Evolutionary conservation across 2,113 vertebrate species (phyloP).

Genomic region (Eulacestoma nigropectus): DNA sequence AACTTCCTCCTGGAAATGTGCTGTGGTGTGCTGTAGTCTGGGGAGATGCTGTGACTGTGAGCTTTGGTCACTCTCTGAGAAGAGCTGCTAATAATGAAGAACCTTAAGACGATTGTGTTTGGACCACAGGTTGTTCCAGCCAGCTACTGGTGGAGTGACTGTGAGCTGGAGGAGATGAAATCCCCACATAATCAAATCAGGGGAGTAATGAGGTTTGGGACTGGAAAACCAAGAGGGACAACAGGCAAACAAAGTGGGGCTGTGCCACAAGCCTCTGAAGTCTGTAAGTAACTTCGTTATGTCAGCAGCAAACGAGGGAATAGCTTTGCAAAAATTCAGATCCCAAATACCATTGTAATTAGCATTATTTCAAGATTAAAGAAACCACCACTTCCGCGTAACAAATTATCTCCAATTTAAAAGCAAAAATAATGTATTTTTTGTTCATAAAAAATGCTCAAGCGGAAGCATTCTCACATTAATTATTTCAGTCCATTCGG

Average conservation of each 20-base stretch:
- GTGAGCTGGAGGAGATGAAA: neutral
- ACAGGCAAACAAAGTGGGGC: neutral
- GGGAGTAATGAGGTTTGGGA: conserved; percentile 14
- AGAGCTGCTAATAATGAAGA: neutral
- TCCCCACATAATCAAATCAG: neutral
- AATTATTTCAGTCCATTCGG: conserved; percentile 80
- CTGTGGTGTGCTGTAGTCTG: neutral
- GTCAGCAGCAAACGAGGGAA: conserved; percentile 67
- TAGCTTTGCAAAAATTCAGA: conserved; percentile 63
- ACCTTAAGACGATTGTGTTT: neutral
- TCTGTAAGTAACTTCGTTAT: conserved; percentile 38
- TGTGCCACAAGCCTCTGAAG: neutral
- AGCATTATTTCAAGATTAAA: conserved; percentile 79
- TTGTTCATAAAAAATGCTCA: conserved; percentile 73
- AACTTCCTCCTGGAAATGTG: neutral
- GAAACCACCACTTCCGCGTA: conserved; percentile 77
- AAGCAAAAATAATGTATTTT: conserved; percentile 79
- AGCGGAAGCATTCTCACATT: conserved; percentile 80
- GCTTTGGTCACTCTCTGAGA: neutral
- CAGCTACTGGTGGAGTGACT: neutral
- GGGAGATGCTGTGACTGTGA: neutral
- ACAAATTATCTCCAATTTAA: conserved; percentile 80
- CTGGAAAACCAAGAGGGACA: conserved; percentile 1
- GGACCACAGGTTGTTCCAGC: neutral
- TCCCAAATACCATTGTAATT: conserved; percentile 74